A percentile compares a stretch with the other conserved stretches of the same genome.
These are phyloP conservation scores for Agrotis puta DNA, from an alignment of 2,888 invertebrate genomes.

Conservation along the genomic window DNA sequence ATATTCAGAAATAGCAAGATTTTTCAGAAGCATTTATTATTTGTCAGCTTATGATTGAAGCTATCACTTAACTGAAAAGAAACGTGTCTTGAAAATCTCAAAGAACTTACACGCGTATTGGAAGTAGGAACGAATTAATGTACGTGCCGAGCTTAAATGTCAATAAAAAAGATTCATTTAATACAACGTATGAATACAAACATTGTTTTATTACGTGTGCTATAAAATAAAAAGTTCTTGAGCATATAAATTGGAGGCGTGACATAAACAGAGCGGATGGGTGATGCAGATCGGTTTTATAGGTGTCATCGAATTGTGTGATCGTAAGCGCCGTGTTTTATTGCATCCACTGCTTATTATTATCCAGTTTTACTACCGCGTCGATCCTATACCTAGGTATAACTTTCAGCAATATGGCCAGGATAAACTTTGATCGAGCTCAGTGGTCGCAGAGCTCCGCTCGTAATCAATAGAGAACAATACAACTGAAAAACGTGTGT, in stretches of 20 bases:
- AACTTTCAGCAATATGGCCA: constrained; percentile 39
- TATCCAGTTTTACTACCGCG: constrained; percentile 74
- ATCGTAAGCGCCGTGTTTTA: constrained; percentile 79
- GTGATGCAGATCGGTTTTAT: constrained; percentile 78
- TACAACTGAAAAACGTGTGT: constrained; percentile 37
- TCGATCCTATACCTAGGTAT: constrained; percentile 50
- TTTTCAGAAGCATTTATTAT: not conserved
- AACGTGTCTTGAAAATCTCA: constrained; percentile 35
- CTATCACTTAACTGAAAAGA: constrained; percentile 17
- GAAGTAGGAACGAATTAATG: constrained; percentile 53
- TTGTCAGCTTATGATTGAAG: not conserved
- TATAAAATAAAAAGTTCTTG: constrained; percentile 78
- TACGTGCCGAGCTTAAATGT: constrained; percentile 51
- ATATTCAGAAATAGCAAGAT: not conserved
- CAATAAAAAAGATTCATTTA: constrained; percentile 62
- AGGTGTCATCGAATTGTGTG: constrained; percentile 79
- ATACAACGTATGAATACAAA: constrained; percentile 62
- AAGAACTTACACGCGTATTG: constrained; percentile 14
- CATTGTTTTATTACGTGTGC: constrained; percentile 64
- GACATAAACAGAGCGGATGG: constrained; percentile 76
- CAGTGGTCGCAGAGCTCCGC: constrained; percentile 33
- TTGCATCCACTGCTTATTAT: constrained; percentile 79
- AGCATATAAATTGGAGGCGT: constrained; percentile 77
- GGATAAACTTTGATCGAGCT: constrained; percentile 55
- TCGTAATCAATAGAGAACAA: constrained; percentile 51